phyloP scores from a whole-genome alignment of 2,888 invertebrate species.

The Melieria omissa region DNA sequence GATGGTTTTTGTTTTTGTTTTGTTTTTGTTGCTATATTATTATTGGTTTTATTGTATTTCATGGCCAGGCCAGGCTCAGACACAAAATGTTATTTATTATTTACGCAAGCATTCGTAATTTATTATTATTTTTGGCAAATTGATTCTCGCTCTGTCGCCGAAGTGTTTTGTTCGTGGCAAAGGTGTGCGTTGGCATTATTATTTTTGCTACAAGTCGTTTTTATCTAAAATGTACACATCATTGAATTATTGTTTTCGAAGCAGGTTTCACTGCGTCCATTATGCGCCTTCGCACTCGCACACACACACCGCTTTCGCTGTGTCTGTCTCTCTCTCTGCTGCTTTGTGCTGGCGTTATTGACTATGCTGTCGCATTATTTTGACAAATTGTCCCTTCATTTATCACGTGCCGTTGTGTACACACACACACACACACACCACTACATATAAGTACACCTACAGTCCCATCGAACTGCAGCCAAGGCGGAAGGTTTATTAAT shows the following conservation, averaged over 20 bases:
- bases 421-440: conserved; percentile 6
- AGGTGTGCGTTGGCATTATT: background rate
- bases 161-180: background rate
- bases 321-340: background rate
- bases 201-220: conserved; percentile 1
- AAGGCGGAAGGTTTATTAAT: no score
- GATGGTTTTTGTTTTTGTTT: background rate
- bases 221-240: conserved; percentile 25
- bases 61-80: background rate
- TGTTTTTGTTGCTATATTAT: background rate
- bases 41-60: conserved; percentile 7
- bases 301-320: no score
- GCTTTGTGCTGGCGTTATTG: conserved; percentile 28
- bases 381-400: conserved; percentile 34
- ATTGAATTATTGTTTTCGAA: conserved; percentile 28
- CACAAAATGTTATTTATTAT: conserved; percentile 54
- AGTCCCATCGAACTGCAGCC: background rate
- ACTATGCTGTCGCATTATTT: conserved; percentile 34
- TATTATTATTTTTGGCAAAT: conserved; percentile 48
- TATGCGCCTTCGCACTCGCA: no score
- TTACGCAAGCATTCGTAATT: conserved; percentile 56
- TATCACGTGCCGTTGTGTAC: conserved; percentile 2
- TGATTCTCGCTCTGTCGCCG: conserved; percentile 11
- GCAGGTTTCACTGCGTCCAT: no score
- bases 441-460: background rate